These are phyloP conservation scores for Lordiphosa andalusiaca DNA, from an alignment of 2,888 invertebrate genomes.

Conservation along the genomic window DNA sequence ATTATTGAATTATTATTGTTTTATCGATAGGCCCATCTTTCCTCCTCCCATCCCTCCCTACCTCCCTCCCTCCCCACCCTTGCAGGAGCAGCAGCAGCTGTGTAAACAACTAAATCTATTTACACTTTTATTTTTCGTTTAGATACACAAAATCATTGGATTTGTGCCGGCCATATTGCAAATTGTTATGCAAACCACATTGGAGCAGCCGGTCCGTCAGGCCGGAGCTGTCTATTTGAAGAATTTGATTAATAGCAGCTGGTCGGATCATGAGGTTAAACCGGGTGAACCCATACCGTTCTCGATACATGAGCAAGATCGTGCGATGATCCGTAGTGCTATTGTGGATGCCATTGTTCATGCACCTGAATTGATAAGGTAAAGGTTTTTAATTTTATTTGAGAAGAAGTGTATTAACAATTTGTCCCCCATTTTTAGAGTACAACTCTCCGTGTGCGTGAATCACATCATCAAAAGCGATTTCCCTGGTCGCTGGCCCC, in stretches of 20 bases:
- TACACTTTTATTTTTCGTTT: conserved; percentile 48
- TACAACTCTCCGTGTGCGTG: conserved; percentile 95
- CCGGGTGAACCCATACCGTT: conserved; percentile 88
- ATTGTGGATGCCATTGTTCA: conserved; percentile 98
- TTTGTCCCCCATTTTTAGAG: conserved; percentile 80
- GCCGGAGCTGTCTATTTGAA: conserved; percentile 98
- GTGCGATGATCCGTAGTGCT: conserved; percentile 93
- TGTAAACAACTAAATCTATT: conserved; percentile 52
- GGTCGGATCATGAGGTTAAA: conserved; percentile 91
- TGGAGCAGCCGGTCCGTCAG: conserved; percentile 95
- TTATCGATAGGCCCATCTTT: conserved; percentile 42
- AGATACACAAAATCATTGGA: conserved; percentile 97
- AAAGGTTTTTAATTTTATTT: conserved; percentile 83
- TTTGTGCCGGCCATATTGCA: conserved; percentile 96
- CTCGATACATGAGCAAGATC: conserved; percentile 97
- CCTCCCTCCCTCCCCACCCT: conserved; percentile 16
- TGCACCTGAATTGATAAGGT: conserved; percentile 92
- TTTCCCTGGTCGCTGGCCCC: conserved; percentile 97
- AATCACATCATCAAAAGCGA: conserved; percentile 96
- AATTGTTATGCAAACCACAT: conserved; percentile 94
- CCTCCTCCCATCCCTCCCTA: conserved; percentile 25
- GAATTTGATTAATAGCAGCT: conserved; percentile 93
- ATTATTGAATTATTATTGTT: conserved; percentile 41
- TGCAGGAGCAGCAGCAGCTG: conserved; percentile 45
- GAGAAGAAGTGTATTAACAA: conserved; percentile 78